These are phyloP conservation scores for Silurus aristotelis DNA, from an alignment of 2,797 vertebrate species.

Conservation along the genomic window DNA sequence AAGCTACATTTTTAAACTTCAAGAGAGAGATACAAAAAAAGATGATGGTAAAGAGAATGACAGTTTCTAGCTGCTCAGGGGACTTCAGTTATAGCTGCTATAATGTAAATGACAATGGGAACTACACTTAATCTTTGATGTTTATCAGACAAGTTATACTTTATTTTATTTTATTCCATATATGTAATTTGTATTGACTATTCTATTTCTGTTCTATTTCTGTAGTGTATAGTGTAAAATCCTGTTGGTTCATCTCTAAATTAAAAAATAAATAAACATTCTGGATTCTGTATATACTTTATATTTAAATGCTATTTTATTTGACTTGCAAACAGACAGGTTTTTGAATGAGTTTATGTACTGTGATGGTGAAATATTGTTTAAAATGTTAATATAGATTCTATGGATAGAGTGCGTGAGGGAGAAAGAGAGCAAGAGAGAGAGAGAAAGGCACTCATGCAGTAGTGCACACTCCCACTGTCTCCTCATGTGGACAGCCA, in stretches of 20 bases:
- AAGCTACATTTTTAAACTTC: neutral
- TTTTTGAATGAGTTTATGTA: neutral
- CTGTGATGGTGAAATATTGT: conserved; percentile 5
- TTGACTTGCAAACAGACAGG: neutral
- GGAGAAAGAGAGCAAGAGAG: conserved; percentile 5
- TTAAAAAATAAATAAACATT: neutral
- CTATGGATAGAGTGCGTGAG: neutral
- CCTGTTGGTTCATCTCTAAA: neutral
- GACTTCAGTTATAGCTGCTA: neutral
- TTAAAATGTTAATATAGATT: neutral
- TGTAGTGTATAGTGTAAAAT: neutral
- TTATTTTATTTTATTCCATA: neutral
- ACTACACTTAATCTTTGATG: neutral
- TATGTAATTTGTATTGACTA: neutral
- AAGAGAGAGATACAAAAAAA: neutral
- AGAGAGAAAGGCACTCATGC: conserved; percentile 20
- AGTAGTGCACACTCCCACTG: conserved; percentile 66
- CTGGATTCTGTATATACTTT: neutral
- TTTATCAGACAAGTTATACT: no score
- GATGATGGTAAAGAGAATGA: neutral
- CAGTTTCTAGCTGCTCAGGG: neutral
- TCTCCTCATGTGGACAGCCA: conserved; percentile 72
- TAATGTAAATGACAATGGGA: neutral
- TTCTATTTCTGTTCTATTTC: neutral
- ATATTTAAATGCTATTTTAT: neutral